Evolutionary conservation across 2,888 invertebrate genomes (phyloP), one percentile per base, ranked within the genome.

Genomic region (Synergus gifuensis): DNA sequence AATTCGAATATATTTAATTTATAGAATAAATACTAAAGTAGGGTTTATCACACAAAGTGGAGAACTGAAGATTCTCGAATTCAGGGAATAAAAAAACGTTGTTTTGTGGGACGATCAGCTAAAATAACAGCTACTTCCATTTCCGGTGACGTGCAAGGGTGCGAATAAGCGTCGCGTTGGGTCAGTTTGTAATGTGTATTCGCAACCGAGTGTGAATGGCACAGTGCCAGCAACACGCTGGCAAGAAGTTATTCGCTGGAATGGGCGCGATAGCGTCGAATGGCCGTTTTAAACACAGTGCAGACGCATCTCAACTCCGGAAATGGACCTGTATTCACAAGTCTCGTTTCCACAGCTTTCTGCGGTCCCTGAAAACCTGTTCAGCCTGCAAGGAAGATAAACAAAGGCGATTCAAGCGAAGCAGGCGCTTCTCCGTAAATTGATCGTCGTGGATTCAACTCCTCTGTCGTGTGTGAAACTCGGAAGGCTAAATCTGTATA

Each of bases 261-360:
- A 49, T 49, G 69, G 16, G 16, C 28, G 49, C 28, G 69, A 49
- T 69, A 69, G 49, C 49, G 49, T 49, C 16, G 28, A 49, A 69
- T 69, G 18, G 69, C 28, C 69, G 49, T 69, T 69, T 69, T 9
- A 36, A 69, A 69, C 49, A 16, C 28, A 49, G 28, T 46, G 8
- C 28, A 46, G 22, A n/a, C 60, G 67, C 67, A 67, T 67, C 67
- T 46, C 67, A 42, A 67, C 67, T 46, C 67, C 42, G 67, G 67
- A 67, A 67, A 67, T 67, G 67, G 67, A 67, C 67, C 44, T 67
- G 67, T 67, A 67, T 67, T 67, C 67, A 46, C 42, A 44, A 67
- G 67, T 67, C 67, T 44, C 42, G 64, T 64, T 64, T 42, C 40
- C 40, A n/a, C 64, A 40, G 42, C 64, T 40, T 42, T 40, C 40